These are phyloP conservation scores for Epinotia brunnichana DNA, from an alignment of 2,888 invertebrate genomes.

Conservation along the genomic window DNA sequence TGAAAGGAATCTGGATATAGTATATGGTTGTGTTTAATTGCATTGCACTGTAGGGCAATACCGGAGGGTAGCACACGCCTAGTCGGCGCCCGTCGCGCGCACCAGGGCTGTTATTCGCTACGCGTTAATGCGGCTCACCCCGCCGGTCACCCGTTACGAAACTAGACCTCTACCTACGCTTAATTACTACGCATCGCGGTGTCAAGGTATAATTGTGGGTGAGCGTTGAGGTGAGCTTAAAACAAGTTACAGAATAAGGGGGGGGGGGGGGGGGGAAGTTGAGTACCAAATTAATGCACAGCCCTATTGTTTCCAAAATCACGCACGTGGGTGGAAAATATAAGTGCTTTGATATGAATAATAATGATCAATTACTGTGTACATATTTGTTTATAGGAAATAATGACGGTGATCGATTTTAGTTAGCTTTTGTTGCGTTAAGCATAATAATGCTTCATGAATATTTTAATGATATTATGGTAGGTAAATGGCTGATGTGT, in stretches of 20 bases:
- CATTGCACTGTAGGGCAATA: constrained; percentile 23
- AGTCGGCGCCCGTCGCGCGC: constrained; percentile 66
- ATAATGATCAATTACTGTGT: constrained; percentile 33
- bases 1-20: not conserved
- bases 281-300: constrained; percentile 59
- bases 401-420: constrained; percentile 10
- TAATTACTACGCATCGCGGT: too few species aligned
- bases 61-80: constrained; percentile 49
- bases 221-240: too few species aligned
- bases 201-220: too few species aligned
- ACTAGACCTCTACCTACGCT: too few species aligned
- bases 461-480: not conserved
- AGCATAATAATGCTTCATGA: not conserved
- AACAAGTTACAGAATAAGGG: too few species aligned
- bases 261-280: too few species aligned
- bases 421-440: not conserved
- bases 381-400: constrained; percentile 11
- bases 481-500: not conserved
- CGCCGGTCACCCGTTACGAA: too few species aligned
- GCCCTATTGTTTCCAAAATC: constrained; percentile 52
- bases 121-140: too few species aligned
- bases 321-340: constrained; percentile 46
- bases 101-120: too few species aligned
- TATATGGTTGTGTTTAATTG: not conserved
- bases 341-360: constrained; percentile 38